phyloP scores from a whole-genome alignment of 2,888 invertebrate species.

The Harmothoe impar region DNA sequence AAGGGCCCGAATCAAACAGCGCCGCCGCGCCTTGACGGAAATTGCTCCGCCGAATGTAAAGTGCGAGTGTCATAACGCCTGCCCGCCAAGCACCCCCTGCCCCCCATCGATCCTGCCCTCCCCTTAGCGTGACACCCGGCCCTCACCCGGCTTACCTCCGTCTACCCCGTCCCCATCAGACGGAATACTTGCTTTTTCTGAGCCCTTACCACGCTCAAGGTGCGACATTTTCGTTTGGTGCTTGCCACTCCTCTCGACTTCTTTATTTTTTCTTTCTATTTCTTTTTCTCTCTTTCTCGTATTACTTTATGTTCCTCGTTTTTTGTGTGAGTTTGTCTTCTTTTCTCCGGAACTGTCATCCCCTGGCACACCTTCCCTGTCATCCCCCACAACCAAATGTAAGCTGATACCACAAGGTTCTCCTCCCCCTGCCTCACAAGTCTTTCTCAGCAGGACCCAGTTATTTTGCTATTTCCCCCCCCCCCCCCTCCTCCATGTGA shows the following conservation, averaged over 20 bases:
- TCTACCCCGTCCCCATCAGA: background rate
- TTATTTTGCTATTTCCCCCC: background rate
- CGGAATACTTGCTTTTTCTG: background rate
- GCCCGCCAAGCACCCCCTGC: background rate
- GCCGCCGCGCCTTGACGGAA: slow-evolving; percentile 29
- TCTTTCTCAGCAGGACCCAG: no score
- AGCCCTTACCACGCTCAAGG: background rate
- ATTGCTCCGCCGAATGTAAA: slow-evolving; percentile 43
- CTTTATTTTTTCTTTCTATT: background rate
- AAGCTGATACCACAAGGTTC: background rate
- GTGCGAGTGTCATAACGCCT: slow-evolving; percentile 18
- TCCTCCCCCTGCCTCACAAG: background rate
- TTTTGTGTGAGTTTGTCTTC: background rate
- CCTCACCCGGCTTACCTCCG: background rate
- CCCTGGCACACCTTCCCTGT: no score
- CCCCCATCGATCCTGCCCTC: background rate
- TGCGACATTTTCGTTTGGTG: background rate
- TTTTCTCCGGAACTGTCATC: background rate
- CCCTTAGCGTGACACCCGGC: background rate
- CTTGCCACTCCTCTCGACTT: background rate
- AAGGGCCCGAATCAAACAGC: slow-evolving; percentile 41
- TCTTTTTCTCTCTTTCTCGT: background rate
- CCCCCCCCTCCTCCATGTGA: background rate
- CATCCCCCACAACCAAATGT: no score
- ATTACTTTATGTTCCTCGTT: background rate